Base-by-base conservation (phyloP, 2,888 invertebrate genomes). In the Nemurella pictetii region DNA sequence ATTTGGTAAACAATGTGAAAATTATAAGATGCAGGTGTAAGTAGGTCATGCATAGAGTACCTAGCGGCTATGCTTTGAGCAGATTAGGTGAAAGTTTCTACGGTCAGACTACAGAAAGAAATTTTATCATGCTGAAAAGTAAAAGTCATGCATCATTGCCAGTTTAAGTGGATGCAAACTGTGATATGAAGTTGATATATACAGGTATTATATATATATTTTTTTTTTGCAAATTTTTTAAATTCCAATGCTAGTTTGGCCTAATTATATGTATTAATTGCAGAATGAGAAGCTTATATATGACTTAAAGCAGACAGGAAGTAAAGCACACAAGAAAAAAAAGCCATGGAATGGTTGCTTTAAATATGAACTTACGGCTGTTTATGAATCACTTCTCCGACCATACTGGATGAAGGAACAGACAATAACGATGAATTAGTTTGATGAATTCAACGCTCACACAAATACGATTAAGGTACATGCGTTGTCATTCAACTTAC, bases 361-460 rank as follows among this genome's bases (percentile, higher is more conserved):
- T 55, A 20, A 55, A 55, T 20, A 55, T 55, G 55, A 55, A 94
- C 94, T 94, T 93, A 94, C 94, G 94, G 94, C 90, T 94, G 94
- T 88, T 94, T 94, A 90, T 94, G 94, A 90, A 94, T 93, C 89
- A 94, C 94, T 91, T 94, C 94, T 88, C 94, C 94, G 88, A 94
- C 93, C 92, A 94, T 93, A 92, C 94, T 94, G 91, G 86, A 88
- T 88, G 86, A 90, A 88, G 90, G 90, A 88, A 88, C 89, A 88
- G 89, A 88, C 88, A 88, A 86, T 80, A 84, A 86, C 84, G 87
- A 85, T 86, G 78, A 30, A 75, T 32, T 26, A 77, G 72, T 83
- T 74, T 82, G 4, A 35, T 20, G 25, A n/a, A 75, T 9, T 29
- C 9, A 55, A 1, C 32, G 32, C 9, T 32, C 32, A 3, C 32